Conservation (phyloP, 2,113 vertebrate genomes). For the Seriola quinqueradiata region DNA sequence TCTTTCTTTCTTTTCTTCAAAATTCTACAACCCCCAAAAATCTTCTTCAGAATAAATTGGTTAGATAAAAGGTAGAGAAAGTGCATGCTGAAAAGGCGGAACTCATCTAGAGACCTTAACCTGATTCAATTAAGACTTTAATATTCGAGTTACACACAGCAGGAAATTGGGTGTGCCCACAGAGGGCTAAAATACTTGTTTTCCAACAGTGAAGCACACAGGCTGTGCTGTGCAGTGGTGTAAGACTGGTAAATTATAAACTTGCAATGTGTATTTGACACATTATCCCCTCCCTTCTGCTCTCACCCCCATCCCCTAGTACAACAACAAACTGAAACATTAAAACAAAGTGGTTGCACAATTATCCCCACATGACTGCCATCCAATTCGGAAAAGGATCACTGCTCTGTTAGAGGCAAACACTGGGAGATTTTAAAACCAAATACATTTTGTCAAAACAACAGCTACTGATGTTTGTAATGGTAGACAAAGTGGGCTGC, state of each 20-base stretch:
- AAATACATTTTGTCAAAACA: constrained; percentile 59
- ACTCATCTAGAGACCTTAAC: constrained; percentile 4
- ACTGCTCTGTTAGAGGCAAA: constrained; percentile 53
- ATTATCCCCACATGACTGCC: constrained; percentile 69
- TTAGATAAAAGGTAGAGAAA: background rate
- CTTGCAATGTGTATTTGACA: constrained; percentile 59
- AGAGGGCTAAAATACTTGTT: constrained; percentile 52
- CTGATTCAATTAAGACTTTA: constrained; percentile 46
- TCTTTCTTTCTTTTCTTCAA: no score
- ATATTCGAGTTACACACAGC: constrained; percentile 32
- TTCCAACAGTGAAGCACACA: constrained; percentile 56
- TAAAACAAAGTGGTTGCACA: constrained; percentile 72
- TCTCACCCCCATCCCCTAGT: background rate
- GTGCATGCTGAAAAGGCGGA: background rate
- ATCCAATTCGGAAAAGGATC: constrained; percentile 52
- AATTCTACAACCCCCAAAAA: no score
- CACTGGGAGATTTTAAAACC: constrained; percentile 59
- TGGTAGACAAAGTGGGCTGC: constrained; percentile 51
- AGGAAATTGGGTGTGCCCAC: constrained; percentile 55
- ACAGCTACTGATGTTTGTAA: constrained; percentile 58
- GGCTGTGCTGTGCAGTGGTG: constrained; percentile 32
- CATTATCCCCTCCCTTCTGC: constrained; percentile 30
- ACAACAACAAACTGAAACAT: constrained; percentile 59
- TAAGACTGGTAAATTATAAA: constrained; percentile 59
- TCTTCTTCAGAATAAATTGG: background rate